Evolutionary conservation across 2,113 vertebrate genomes (phyloP).

Genomic region (Tympanuchus pallidicinctus): DNA sequence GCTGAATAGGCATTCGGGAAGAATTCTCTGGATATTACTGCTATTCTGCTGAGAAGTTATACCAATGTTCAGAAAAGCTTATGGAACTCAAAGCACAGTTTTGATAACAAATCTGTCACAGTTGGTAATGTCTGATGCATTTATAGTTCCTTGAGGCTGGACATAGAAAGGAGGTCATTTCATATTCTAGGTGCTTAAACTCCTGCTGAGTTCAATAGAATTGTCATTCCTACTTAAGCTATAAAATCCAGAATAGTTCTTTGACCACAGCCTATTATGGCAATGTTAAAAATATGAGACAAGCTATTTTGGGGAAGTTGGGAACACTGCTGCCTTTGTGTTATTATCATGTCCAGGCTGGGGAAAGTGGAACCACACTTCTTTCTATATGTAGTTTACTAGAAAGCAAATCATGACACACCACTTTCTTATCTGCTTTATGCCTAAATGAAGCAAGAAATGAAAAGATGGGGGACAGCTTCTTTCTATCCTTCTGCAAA

Average conservation of each 20-base stretch:
- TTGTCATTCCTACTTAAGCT: not conserved
- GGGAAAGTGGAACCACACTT: not conserved
- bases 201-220: not conserved
- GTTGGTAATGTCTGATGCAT: not conserved
- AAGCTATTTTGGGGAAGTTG: not conserved
- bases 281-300: not conserved
- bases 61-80: not conserved
- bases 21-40: not conserved
- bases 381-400: not conserved
- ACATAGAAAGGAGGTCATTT: not conserved
- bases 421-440: not conserved
- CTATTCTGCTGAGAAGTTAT: not conserved
- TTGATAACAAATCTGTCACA: not conserved
- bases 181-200: not conserved
- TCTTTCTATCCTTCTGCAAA: not conserved
- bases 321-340: not conserved
- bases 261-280: not conserved
- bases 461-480: not conserved
- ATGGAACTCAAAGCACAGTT: not conserved
- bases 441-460: not conserved
- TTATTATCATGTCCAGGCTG: not conserved
- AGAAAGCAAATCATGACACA: not conserved
- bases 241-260: not conserved
- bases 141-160: not conserved
- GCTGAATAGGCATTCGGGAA: not conserved